Conservation (phyloP, 2,113 vertebrate genomes). For the Ranitomeya variabilis region DNA sequence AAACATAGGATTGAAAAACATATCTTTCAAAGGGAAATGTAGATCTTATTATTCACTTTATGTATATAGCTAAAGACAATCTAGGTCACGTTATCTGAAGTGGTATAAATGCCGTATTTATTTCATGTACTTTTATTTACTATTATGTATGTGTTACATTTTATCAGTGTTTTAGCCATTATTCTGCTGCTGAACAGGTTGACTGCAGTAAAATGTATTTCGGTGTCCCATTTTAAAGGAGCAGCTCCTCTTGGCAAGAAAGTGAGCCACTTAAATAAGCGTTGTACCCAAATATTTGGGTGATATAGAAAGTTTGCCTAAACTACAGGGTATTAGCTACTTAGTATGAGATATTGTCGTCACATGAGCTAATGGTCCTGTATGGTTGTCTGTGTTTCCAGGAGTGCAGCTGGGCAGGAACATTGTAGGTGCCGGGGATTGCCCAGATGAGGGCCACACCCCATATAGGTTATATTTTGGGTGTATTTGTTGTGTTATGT, state of each 20-base stretch:
- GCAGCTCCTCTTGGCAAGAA: not conserved
- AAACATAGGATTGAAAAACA: conserved; percentile 52
- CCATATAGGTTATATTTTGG: not conserved
- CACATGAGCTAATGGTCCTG: not conserved
- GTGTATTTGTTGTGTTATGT: not conserved
- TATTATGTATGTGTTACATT: conserved; percentile 17
- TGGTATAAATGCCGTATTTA: conserved; percentile 37
- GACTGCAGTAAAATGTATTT: conserved; percentile 33
- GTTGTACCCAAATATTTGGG: not conserved
- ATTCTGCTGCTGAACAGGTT: conserved; percentile 12
- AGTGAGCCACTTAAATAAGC: not conserved
- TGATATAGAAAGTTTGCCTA: not conserved
- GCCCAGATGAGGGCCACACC: not conserved
- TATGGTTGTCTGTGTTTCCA: not conserved
- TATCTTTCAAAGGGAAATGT: conserved; percentile 38
- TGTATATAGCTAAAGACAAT: conserved; percentile 61
- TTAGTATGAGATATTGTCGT: not conserved
- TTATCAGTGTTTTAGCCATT: conserved; percentile 46
- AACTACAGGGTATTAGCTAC: conserved; percentile 1
- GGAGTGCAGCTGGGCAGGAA: not conserved
- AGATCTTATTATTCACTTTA: not conserved
- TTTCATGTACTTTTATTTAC: conserved; percentile 48
- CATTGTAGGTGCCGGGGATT: not conserved
- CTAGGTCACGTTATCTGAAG: conserved; percentile 26
- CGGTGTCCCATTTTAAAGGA: conserved; percentile 15